Evolutionary conservation across 2,113 vertebrate species (phyloP).

Genomic region (Cricetomys ansorgei): DNA sequence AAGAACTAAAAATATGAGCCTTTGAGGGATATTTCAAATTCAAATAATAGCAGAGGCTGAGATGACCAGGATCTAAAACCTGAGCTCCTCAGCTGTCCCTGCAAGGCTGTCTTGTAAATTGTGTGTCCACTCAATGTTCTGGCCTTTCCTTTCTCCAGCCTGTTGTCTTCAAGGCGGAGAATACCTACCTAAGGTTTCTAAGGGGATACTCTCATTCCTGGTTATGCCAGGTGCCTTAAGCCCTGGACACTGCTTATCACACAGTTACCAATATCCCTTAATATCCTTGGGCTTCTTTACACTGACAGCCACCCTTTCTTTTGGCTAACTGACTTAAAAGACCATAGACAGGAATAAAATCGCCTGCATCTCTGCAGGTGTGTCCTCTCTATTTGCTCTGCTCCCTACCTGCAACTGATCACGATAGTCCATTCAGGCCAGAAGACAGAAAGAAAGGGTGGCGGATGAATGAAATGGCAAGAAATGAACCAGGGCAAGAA

Average conservation of each 20-base stretch:
- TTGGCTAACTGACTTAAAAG: neutral
- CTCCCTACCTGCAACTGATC: neutral
- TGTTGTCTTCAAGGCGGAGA: neutral
- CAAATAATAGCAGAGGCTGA: neutral
- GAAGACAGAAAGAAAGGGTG: rapidly evolving
- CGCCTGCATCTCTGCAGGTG: rapidly evolving
- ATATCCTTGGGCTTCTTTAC: rapidly evolving
- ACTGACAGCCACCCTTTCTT: rapidly evolving
- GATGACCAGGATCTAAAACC: neutral
- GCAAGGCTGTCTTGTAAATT: neutral
- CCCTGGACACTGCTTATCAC: rapidly evolving
- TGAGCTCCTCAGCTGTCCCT: rapidly evolving
- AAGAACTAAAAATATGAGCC: neutral
- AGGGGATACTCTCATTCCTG: neutral
- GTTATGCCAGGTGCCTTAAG: neutral
- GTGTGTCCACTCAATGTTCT: rapidly evolving
- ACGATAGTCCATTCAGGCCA: neutral
- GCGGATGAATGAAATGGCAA: neutral
- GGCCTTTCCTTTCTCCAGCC: neutral
- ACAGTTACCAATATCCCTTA: rapidly evolving
- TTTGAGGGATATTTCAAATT: neutral
- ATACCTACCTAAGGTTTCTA: neutral
- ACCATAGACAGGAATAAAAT: neutral
- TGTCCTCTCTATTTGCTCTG: rapidly evolving
- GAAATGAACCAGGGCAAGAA: neutral